A percentile compares a stretch with the other conserved stretches of the same genome.
Evolutionary conservation across 2,888 invertebrate genomes (phyloP).

Genomic region (Drosophila affinis): DNA sequence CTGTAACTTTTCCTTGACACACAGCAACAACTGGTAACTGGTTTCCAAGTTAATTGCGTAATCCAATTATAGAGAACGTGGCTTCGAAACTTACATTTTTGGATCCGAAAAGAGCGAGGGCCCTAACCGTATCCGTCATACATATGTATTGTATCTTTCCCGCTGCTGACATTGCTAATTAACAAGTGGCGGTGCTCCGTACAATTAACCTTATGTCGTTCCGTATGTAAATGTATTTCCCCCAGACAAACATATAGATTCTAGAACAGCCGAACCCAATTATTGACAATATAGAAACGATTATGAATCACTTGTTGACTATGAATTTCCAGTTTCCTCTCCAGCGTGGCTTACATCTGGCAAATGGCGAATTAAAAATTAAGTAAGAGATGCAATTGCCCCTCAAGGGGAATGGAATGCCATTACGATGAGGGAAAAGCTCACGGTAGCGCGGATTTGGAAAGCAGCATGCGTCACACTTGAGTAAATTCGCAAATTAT

Average conservation of each 20-base stretch:
- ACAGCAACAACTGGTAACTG: constrained; percentile 51
- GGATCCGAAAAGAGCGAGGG: constrained; percentile 3
- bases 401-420: constrained; percentile 22
- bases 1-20: constrained; percentile 48
- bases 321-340: constrained; percentile 9
- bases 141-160: neutral
- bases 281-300: constrained; percentile 39
- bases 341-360: constrained; percentile 1
- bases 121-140: constrained; percentile 4
- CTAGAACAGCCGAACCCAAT: constrained; percentile 18
- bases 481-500: constrained; percentile 48
- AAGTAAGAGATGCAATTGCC: constrained; percentile 36
- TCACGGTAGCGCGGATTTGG: constrained; percentile 13
- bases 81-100: constrained; percentile 44
- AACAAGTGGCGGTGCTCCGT: constrained; percentile 57
- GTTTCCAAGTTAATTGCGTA: constrained; percentile 67
- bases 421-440: constrained; percentile 38
- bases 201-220: constrained; percentile 70
- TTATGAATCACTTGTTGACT: constrained; percentile 45
- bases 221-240: constrained; percentile 65
- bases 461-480: constrained; percentile 48
- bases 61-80: constrained; percentile 58
- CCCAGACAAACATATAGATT: constrained; percentile 16
- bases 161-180: constrained; percentile 57
- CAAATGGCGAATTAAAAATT: constrained; percentile 28